phyloP scores from a whole-genome alignment of 2,797 vertebrate genomes.

The Gambelia wislizenii region DNA sequence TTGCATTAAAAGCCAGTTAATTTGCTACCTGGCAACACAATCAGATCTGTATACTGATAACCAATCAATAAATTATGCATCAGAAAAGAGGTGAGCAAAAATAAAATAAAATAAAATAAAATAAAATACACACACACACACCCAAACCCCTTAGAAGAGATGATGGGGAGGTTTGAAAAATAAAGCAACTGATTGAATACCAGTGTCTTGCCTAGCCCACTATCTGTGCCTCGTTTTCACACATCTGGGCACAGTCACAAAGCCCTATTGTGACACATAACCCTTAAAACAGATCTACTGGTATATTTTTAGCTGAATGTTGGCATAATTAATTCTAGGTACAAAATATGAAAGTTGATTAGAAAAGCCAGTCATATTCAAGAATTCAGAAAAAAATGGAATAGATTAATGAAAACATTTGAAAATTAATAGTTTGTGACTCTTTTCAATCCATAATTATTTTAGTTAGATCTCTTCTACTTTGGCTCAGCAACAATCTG shows the following conservation, averaged over 20 bases:
- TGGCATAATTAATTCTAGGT: constrained; percentile 29
- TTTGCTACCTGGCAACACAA: background rate
- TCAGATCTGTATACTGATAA: constrained; percentile 6
- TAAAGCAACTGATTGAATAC: background rate
- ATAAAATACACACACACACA: background rate
- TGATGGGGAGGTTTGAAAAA: constrained; percentile 4
- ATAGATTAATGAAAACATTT: constrained; percentile 7
- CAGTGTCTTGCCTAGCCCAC: background rate
- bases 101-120: too few relatives aligned
- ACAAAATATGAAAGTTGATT: constrained; percentile 17
- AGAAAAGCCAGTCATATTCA: background rate
- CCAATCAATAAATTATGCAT: background rate
- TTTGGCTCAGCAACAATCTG: background rate
- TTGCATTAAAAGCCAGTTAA: constrained; percentile 2
- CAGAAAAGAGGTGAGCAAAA: background rate
- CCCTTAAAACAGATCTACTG: constrained; percentile 2
- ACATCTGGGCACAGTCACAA: background rate
- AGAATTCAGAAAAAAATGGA: background rate
- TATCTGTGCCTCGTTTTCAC: background rate
- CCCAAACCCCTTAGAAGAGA: background rate
- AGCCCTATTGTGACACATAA: constrained; percentile 13
- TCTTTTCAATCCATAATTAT: constrained; percentile 31
- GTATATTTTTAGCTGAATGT: constrained; percentile 28
- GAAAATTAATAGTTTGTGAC: constrained; percentile 14
- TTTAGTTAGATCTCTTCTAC: background rate